Percentiles rank a stretch among this genome's conserved stretches.
Evolutionary conservation across 2,113 vertebrate genomes (phyloP).

Genomic region (Nothoprocta pentlandii): DNA sequence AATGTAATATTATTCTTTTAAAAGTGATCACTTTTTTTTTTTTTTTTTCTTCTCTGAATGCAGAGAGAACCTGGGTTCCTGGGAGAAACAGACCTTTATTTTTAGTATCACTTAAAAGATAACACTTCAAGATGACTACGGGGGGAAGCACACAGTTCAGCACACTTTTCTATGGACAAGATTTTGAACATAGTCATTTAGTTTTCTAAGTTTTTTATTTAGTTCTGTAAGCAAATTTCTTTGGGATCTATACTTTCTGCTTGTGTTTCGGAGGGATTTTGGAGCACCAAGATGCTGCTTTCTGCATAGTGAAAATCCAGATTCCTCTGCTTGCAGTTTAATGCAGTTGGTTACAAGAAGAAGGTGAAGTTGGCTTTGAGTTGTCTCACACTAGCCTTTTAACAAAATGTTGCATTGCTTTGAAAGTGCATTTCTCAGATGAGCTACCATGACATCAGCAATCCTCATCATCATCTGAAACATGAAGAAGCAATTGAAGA

Average conservation of each 20-base stretch:
- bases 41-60: not conserved
- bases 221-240: not conserved
- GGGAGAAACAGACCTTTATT: not conserved
- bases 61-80: not conserved
- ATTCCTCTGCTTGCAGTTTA: not conserved
- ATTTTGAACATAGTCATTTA: not conserved
- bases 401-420: not conserved
- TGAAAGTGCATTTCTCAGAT: not conserved
- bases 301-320: fast-evolving
- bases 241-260: not conserved
- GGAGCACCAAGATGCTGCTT: not conserved
- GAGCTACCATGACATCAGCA: not conserved
- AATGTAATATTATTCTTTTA: not conserved
- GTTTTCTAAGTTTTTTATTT: not conserved
- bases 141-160: not conserved
- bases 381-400: not conserved
- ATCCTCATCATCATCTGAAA: not conserved
- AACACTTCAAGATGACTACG: not conserved
- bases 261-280: not conserved
- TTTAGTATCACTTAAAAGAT: not conserved
- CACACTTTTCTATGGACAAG: not conserved
- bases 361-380: not conserved
- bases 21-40: not conserved
- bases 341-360: fast-evolving
- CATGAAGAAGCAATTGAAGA: not conserved